A percentile compares a stretch with the other conserved stretches of the same genome.
phyloP scores from a whole-genome alignment of 1,140 invertebrate species.

The Bombus pascuorum region DNA sequence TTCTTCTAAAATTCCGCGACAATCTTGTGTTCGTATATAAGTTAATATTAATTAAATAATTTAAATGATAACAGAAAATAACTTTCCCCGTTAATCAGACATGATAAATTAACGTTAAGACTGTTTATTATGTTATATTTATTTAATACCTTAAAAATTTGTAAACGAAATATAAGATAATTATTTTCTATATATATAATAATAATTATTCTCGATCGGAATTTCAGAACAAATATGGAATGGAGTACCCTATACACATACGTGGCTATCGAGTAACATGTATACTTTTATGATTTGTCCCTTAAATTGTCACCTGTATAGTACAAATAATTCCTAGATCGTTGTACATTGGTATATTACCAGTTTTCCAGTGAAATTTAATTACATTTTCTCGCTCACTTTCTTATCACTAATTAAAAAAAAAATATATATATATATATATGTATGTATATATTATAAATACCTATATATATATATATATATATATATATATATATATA shows the following conservation, averaged over 20 bases:
- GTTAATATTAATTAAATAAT: not conserved
- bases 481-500: constrained; percentile 50
- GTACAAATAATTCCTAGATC: constrained; percentile 78
- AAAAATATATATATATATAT: constrained; percentile 36
- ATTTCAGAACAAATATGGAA: constrained; percentile 27
- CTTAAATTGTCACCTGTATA: constrained; percentile 72
- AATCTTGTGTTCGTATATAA: not conserved
- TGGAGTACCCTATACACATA: constrained; percentile 55
- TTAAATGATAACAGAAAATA: not conserved
- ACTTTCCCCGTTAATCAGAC: not conserved
- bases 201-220: not conserved
- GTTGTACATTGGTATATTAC: constrained; percentile 79
- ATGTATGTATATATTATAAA: constrained; percentile 36
- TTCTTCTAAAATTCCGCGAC: constrained; percentile 6
- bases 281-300: constrained; percentile 71
- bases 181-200: not conserved
- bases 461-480: constrained; percentile 51
- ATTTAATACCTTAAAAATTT: not conserved
- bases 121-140: not conserved
- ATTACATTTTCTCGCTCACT: constrained; percentile 67
- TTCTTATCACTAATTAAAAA: constrained; percentile 72
- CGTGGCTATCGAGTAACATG: constrained; percentile 70
- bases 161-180: not conserved
- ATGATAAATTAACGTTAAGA: not conserved
- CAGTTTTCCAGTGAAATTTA: constrained; percentile 70